Evolutionary conservation across 2,888 invertebrate species (phyloP).

Genomic region (Celastrina argiolus): DNA sequence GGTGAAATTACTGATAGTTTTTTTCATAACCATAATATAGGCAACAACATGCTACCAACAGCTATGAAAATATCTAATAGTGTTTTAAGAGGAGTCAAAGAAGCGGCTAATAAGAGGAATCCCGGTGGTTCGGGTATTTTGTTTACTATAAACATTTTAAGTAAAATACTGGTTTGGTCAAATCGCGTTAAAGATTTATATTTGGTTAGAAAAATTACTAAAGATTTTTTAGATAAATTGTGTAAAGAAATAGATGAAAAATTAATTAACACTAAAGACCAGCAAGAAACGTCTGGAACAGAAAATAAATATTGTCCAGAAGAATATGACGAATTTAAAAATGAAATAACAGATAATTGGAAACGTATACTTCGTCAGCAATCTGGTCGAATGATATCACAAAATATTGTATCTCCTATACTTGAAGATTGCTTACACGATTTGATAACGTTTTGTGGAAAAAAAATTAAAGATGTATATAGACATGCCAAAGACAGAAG

Average conservation of each 20-base stretch:
- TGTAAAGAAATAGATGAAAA: conserved; percentile 15
- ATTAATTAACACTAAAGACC: not conserved
- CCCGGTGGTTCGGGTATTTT: not conserved
- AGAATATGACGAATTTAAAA: conserved; percentile 16
- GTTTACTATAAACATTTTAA: conserved; percentile 8
- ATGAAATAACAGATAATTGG: conserved; percentile 21
- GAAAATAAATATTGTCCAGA: not conserved
- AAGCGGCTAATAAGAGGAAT: conserved; percentile 14
- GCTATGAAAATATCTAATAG: conserved; percentile 15
- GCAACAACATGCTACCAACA: conserved; percentile 16
- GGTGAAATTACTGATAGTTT: conserved; percentile 9
- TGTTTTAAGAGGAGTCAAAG: conserved; percentile 13
- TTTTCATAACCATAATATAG: conserved; percentile 20
- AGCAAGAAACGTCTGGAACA: not conserved
- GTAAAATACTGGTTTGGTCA: conserved; percentile 22
- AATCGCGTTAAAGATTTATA: conserved; percentile 10
- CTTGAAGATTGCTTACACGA: conserved; percentile 10
- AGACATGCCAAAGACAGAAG: conserved; percentile 9
- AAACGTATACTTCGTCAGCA: conserved; percentile 18
- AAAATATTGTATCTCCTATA: conserved; percentile 17
- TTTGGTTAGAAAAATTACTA: conserved; percentile 9
- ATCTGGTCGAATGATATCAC: conserved; percentile 18
- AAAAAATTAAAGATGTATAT: conserved; percentile 19
- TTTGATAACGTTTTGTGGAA: conserved; percentile 14
- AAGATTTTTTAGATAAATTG: conserved; percentile 5